A percentile compares a stretch with the other conserved stretches of the same genome.
Conservation (phyloP, 2,113 vertebrate genomes). For the Bothrops jararaca region DNA sequence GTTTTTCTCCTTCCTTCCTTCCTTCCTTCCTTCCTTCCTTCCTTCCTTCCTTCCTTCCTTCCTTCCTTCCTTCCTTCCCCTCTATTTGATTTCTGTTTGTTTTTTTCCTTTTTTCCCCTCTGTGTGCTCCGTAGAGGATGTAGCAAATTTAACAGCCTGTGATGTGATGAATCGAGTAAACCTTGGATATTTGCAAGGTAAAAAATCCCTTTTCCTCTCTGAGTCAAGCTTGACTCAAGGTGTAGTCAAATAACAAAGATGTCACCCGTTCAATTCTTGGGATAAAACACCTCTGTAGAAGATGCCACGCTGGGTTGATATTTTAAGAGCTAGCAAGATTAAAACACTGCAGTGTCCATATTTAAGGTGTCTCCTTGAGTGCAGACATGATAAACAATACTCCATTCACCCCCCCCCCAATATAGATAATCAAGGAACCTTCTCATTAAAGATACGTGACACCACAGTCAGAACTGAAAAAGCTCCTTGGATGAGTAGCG, state of each 20-base stretch:
- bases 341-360: neutral
- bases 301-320: neutral
- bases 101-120: slow-evolving; percentile 50
- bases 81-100: slow-evolving; percentile 71
- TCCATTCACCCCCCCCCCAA: neutral
- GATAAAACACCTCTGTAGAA: slow-evolving; percentile 35
- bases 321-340: neutral
- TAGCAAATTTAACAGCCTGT: slow-evolving; percentile 99
- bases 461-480: neutral
- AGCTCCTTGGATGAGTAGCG: neutral
- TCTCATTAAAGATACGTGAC: neutral
- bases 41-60: slow-evolving; percentile 64
- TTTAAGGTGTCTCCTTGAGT: neutral
- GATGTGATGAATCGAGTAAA: slow-evolving; percentile 99
- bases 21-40: slow-evolving; percentile 67
- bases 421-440: neutral
- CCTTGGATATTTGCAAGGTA: slow-evolving; percentile 99
- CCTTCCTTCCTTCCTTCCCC: slow-evolving; percentile 66
- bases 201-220: slow-evolving; percentile 62
- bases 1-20: slow-evolving; percentile 61
- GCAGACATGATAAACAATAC: neutral
- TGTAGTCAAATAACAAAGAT: slow-evolving; percentile 54
- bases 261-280: slow-evolving; percentile 44
- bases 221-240: slow-evolving; percentile 61
- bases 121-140: slow-evolving; percentile 91